These are phyloP conservation scores for Garrulus glandarius DNA, from an alignment of 2,797 vertebrate species.

Conservation along the genomic window DNA sequence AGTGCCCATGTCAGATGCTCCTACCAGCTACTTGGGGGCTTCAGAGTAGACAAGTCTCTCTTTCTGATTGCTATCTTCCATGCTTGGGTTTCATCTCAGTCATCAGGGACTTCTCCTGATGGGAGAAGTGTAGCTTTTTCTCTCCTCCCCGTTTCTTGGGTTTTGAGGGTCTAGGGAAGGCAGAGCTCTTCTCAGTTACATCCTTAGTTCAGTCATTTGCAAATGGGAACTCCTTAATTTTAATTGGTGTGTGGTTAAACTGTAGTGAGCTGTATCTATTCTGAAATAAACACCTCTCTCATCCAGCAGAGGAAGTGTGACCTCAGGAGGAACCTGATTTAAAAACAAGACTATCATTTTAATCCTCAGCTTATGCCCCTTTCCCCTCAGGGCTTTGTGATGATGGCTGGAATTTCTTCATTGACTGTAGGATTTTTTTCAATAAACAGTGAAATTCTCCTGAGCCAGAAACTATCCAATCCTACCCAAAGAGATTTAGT, in stretches of 20 bases:
- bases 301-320: not conserved
- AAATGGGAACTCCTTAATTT: not conserved
- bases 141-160: not conserved
- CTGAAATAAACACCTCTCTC: not conserved
- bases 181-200: not conserved
- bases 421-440: not conserved
- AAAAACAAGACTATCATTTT: not conserved
- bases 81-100: not conserved
- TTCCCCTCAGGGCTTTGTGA: not conserved
- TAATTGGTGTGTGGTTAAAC: not conserved
- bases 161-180: not conserved
- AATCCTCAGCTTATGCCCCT: not conserved
- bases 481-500: not conserved
- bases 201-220: not conserved
- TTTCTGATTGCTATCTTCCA: not conserved
- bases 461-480: not conserved
- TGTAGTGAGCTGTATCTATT: not conserved
- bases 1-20: rapidly evolving
- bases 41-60: not conserved
- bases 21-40: not conserved
- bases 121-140: not conserved
- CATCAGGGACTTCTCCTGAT: not conserved
- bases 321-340: not conserved
- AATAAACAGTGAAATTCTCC: not conserved
- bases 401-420: not conserved